These are phyloP conservation scores for Chelmon rostratus DNA, from an alignment of 2,797 vertebrate species.

Conservation along the genomic window DNA sequence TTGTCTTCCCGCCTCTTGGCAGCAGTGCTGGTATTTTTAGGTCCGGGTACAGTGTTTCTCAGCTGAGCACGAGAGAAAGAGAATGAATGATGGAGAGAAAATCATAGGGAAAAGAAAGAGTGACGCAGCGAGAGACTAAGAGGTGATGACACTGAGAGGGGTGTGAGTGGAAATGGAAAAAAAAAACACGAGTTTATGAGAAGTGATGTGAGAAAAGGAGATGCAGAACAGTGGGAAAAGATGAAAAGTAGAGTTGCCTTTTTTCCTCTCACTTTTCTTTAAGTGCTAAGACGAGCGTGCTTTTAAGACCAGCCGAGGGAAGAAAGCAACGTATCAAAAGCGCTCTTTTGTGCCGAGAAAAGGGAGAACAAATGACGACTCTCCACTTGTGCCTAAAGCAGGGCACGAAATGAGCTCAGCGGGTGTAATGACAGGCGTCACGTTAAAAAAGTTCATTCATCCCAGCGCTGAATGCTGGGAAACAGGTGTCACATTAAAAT, in stretches of 20 bases:
- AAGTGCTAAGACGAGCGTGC: constrained; percentile 11
- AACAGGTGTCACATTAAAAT: constrained; percentile 3
- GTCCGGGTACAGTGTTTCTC: constrained; percentile 48
- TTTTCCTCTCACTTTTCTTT: neutral
- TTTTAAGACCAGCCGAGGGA: constrained; percentile 28
- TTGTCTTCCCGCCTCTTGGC: constrained; percentile 57
- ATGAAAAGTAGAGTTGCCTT: constrained; percentile 17
- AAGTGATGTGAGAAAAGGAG: neutral
- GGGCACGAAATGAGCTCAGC: neutral
- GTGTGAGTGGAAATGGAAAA: neutral
- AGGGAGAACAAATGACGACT: constrained; percentile 11
- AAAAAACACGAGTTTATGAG: neutral
- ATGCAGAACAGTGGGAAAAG: neutral
- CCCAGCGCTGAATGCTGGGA: neutral
- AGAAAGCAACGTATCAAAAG: constrained; percentile 21
- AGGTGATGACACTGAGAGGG: too few species aligned
- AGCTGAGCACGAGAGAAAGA: constrained; percentile 15
- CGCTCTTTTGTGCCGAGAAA: constrained; percentile 13
- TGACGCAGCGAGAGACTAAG: too few species aligned
- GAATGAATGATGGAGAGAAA: constrained; percentile 40
- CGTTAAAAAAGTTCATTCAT: constrained; percentile 1
- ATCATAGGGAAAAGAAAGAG: neutral
- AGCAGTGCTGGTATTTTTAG: constrained; percentile 62
- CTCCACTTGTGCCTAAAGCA: neutral
- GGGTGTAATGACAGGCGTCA: constrained; percentile 3